Evolutionary conservation across 2,113 vertebrate species (phyloP).

Genomic region (Callaeas wilsoni): DNA sequence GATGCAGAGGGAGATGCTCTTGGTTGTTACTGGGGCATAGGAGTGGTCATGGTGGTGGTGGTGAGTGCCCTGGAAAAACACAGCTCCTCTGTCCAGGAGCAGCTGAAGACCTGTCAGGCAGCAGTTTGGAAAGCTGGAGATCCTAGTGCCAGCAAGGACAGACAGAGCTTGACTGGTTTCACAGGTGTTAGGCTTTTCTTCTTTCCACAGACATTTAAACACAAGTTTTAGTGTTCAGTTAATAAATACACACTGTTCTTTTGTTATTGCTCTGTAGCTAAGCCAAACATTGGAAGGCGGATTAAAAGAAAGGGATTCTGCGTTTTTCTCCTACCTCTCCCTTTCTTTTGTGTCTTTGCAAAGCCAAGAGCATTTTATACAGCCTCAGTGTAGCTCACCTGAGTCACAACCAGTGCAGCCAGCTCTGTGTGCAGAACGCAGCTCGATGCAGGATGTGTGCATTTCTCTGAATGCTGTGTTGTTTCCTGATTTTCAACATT

Average conservation of each 20-base stretch:
- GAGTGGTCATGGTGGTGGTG: not conserved
- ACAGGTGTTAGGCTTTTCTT: not conserved
- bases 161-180: not conserved
- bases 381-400: not conserved
- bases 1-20: no score
- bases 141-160: not conserved
- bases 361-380: not conserved
- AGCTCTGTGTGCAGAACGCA: not conserved
- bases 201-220: not conserved
- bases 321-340: not conserved
- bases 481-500: not conserved
- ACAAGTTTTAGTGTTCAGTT: not conserved
- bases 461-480: not conserved
- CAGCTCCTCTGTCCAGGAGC: not conserved
- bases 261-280: not conserved
- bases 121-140: not conserved
- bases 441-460: fast-evolving
- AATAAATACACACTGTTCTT: not conserved
- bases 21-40: no score
- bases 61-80: not conserved
- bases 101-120: not conserved
- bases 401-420: not conserved
- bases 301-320: not conserved
- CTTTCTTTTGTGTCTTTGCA: constrained; percentile 13
- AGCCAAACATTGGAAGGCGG: not conserved